These are phyloP conservation scores for Ptychadena robeensis DNA, from an alignment of 2,797 vertebrate genomes.

Conservation along the genomic window DNA sequence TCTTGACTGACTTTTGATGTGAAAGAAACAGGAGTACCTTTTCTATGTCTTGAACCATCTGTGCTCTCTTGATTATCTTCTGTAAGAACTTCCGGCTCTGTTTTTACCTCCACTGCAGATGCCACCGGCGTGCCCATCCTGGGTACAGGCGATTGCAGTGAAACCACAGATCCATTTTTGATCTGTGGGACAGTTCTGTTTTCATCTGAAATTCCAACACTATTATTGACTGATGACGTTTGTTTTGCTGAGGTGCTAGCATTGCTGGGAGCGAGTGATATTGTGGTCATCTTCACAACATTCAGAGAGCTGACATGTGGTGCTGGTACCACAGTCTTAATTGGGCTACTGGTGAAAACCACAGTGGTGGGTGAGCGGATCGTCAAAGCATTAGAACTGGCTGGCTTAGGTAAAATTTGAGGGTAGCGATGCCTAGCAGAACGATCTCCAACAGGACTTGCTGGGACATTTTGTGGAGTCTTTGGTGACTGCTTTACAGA, in stretches of 20 bases:
- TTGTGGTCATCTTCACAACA: constrained; percentile 93
- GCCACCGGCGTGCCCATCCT: constrained; percentile 69
- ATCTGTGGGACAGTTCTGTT: constrained; percentile 75
- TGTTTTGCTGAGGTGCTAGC: constrained; percentile 78
- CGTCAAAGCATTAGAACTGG: constrained; percentile 83
- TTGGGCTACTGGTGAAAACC: constrained; percentile 91
- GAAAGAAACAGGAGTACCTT: constrained; percentile 66
- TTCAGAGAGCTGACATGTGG: constrained; percentile 91
- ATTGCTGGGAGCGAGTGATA: constrained; percentile 86
- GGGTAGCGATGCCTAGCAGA: constrained; percentile 91
- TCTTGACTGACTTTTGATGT: constrained; percentile 75
- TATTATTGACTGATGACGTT: constrained; percentile 76
- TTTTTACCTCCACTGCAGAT: constrained; percentile 84
- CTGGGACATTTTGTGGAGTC: constrained; percentile 84
- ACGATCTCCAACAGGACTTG: constrained; percentile 87
- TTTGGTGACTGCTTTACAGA: constrained; percentile 90
- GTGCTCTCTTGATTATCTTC: constrained; percentile 78
- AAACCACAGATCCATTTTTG: constrained; percentile 82
- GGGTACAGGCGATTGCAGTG: constrained; percentile 80
- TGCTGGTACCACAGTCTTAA: constrained; percentile 91
- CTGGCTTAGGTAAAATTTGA: constrained; percentile 96
- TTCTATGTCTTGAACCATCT: constrained; percentile 68
- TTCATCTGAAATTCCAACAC: constrained; percentile 75
- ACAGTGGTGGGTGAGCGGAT: constrained; percentile 92
- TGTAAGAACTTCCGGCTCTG: constrained; percentile 83